Conservation (phyloP, 2,888 invertebrate genomes). For the Xestoiulus laeticollis region DNA sequence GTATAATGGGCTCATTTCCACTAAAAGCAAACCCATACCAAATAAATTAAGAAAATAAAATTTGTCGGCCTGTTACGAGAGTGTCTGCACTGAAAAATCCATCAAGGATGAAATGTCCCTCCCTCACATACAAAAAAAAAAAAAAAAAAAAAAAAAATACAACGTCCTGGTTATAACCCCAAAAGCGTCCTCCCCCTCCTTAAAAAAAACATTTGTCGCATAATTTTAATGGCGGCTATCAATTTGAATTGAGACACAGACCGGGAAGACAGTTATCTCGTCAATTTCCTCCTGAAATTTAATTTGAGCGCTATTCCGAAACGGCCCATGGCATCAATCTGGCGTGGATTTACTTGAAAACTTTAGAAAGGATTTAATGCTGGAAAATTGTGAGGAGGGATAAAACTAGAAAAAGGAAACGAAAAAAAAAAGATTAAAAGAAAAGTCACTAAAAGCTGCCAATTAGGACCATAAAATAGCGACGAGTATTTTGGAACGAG, state of each 20-base stretch:
- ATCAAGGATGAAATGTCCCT: background rate
- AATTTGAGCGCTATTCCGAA: background rate
- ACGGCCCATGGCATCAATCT: background rate
- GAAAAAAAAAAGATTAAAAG: background rate
- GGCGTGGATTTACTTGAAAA: background rate
- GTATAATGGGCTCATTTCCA: conserved; percentile 37
- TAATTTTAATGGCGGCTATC: conserved; percentile 52
- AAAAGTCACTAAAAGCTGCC: conserved; percentile 11
- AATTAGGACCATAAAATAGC: background rate
- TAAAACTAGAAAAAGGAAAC: background rate
- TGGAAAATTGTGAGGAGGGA: background rate
- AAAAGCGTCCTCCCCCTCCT: background rate
- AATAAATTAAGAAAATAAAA: conserved; percentile 37
- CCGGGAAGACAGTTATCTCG: conserved; percentile 29
- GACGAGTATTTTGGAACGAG: background rate
- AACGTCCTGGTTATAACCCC: background rate
- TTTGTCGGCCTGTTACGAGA: conserved; percentile 28
- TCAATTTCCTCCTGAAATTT: conserved; percentile 30
- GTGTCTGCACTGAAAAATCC: conserved; percentile 1
- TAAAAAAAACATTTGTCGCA: conserved; percentile 50
- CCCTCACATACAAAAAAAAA: background rate
- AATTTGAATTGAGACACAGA: conserved; percentile 46
- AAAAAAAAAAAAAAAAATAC: no score
- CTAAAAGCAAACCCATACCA: conserved; percentile 29
- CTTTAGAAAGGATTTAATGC: background rate